These are phyloP conservation scores for Zaprionus vittiger DNA, from an alignment of 1,140 invertebrate species.

Conservation along the genomic window DNA sequence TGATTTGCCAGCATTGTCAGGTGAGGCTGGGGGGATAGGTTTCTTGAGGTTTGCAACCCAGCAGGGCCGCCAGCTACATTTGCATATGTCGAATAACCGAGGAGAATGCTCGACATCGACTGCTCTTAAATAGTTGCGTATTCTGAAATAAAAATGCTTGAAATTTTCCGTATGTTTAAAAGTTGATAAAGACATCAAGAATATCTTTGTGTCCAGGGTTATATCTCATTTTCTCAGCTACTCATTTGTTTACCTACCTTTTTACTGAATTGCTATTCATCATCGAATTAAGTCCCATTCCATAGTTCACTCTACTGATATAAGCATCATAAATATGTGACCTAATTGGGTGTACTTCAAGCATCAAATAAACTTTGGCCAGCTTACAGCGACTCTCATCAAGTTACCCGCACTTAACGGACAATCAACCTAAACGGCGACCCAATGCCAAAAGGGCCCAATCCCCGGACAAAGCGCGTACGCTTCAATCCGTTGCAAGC, in stretches of 20 bases:
- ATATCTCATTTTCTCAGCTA: neutral
- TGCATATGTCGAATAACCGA: slow-evolving; percentile 49
- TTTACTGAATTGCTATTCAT: neutral
- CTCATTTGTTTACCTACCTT: too few relatives aligned
- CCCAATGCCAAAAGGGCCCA: slow-evolving; percentile 24
- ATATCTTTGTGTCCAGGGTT: neutral
- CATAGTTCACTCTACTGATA: neutral
- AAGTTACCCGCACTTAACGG: slow-evolving; percentile 63
- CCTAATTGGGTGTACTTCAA: slow-evolving; percentile 17
- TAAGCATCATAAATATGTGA: slow-evolving; percentile 10
- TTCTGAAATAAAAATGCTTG: neutral
- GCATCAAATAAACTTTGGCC: slow-evolving; percentile 56
- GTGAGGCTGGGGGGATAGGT: neutral
- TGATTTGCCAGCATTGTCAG: slow-evolving; percentile 45
- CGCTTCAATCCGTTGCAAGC: slow-evolving; percentile 39
- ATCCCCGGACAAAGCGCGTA: neutral
- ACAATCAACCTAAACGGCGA: slow-evolving; percentile 69
- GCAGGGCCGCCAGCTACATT: slow-evolving; percentile 32
- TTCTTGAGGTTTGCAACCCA: neutral
- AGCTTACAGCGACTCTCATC: slow-evolving; percentile 32
- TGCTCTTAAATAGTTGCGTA: slow-evolving; percentile 41
- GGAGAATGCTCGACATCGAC: slow-evolving; percentile 7
- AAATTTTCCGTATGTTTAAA: slow-evolving; percentile 22
- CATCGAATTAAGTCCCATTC: neutral
- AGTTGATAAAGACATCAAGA: neutral